Evolutionary conservation across 2,113 vertebrate genomes (phyloP).

Genomic region (Centropus bengalensis): DNA sequence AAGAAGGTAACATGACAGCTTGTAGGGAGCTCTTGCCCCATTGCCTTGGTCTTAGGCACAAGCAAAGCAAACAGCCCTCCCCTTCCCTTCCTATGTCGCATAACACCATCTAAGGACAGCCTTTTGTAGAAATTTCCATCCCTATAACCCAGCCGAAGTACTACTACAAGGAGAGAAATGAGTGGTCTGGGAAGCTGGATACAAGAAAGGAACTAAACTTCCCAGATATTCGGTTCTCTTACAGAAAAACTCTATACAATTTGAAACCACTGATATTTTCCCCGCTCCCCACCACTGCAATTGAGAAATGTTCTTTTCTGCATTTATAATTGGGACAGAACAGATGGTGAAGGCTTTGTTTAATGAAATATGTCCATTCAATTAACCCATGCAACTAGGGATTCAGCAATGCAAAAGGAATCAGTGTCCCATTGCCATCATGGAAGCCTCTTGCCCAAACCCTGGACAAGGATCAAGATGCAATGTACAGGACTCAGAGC

Average conservation of each 20-base stretch:
- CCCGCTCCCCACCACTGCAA: neutral
- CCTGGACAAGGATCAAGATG: accelerated
- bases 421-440: neutral
- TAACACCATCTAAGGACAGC: neutral
- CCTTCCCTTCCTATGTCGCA: accelerated
- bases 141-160: neutral
- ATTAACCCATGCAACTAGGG: constrained; percentile 68
- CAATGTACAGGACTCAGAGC: accelerated
- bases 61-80: neutral
- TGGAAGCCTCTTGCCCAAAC: neutral
- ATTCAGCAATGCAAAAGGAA: constrained; percentile 36
- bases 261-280: constrained; percentile 25
- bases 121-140: neutral
- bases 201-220: neutral
- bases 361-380: constrained; percentile 81
- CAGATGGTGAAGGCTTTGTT: constrained; percentile 74
- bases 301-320: constrained; percentile 68
- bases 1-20: neutral
- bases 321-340: constrained; percentile 63
- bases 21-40: neutral
- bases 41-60: neutral
- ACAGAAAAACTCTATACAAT: constrained; percentile 16
- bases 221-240: neutral
- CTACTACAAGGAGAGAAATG: neutral
- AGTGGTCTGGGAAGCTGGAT: neutral